Evolutionary conservation across 2,888 invertebrate species (phyloP), one percentile per base, ranked within the genome.

Genomic region (Nomada goodeniana): DNA sequence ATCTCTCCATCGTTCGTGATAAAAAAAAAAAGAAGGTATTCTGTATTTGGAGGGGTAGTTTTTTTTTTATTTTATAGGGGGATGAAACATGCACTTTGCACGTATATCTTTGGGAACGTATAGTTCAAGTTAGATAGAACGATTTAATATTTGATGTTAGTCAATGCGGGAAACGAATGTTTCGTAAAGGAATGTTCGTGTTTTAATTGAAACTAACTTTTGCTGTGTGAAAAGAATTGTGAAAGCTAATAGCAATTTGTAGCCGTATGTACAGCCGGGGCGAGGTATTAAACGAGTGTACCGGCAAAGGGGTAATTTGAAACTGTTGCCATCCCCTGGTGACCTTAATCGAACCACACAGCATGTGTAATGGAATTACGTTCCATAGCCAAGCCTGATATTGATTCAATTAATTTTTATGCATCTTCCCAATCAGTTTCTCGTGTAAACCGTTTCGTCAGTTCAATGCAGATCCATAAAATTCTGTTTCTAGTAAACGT

Each of bases 321-420:
- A 36, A n/a, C 61, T 47, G 13, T 29, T 53, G 36, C 29, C 29
- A 18, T 5, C 53, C 13, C 23, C n/a, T 52, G 29, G 52, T 71
- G 23, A 52, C 52, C 61, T 61, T 23, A 71, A 53, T 71, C 71
- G 52, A 71, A 52, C 61, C 42, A 36, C 20, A 18, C 36, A 23
- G 53, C 23, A 15, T 42, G 55, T 44, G 44, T 36, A 64, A 63
- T 42, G 52, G 42, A 55, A 55, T 72, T 55, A 53, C 63, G 42
- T 64, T 53, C 42, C 63, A 55, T 55, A 20, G 44, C 10, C 23
- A 15, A 18, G n/a, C 23, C 26, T 9, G 15, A 23, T 53, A 18
- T 5, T 15, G 26, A 55, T 63, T 64, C 55, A 26, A 72, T 55
- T 64, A 61, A 55, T 55, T 44, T 64, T 63, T 61, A 53, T 36